A percentile compares a stretch with the other conserved stretches of the same genome.
Evolutionary conservation across 2,888 invertebrate species (phyloP).

Genomic region (Onchidella celtica): DNA sequence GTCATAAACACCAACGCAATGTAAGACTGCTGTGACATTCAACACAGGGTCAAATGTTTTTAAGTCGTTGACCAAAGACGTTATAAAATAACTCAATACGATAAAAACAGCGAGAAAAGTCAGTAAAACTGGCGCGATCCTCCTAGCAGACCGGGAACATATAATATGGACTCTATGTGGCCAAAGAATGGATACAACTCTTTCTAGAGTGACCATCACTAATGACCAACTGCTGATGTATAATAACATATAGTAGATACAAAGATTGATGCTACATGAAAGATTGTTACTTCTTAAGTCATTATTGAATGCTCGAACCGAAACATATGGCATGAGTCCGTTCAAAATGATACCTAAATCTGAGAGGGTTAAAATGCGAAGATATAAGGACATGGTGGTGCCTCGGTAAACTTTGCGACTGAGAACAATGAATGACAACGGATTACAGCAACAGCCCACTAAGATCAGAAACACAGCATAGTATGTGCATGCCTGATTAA

Average conservation of each 20-base stretch:
- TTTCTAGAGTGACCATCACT: background rate
- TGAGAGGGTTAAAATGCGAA: background rate
- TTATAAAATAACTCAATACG: background rate
- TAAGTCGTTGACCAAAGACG: background rate
- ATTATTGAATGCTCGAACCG: background rate
- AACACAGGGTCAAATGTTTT: too few relatives aligned
- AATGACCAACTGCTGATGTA: conserved; percentile 9
- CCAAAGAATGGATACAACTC: conserved; percentile 14
- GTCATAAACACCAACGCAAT: background rate
- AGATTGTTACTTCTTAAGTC: background rate
- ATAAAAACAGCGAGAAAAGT: background rate
- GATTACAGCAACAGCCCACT: background rate
- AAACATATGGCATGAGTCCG: conserved; percentile 7
- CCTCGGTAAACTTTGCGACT: background rate
- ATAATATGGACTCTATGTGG: background rate
- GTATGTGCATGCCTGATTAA: background rate
- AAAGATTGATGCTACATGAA: background rate
- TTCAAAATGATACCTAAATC: conserved; percentile 14
- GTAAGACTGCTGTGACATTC: background rate
- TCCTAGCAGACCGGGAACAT: background rate
- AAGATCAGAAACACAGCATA: background rate
- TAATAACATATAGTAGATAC: background rate
- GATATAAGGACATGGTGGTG: conserved; percentile 1
- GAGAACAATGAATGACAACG: conserved; percentile 1
- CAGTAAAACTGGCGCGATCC: background rate